Conservation (phyloP, 2,797 vertebrate species). For the Halcyon chelicuti region DNA sequence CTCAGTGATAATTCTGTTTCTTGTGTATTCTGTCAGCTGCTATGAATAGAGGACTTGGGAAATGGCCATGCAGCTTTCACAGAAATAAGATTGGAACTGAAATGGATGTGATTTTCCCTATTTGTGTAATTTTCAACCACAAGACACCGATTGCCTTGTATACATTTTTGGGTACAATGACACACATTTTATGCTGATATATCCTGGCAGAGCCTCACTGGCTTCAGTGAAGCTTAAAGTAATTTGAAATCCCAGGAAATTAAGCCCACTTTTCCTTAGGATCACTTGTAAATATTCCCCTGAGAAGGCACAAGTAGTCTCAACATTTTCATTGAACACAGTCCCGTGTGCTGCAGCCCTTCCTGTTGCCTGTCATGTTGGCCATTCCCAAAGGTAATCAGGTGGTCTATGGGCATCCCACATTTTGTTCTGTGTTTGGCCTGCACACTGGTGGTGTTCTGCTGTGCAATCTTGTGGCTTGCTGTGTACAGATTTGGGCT, state of each 20-base stretch:
- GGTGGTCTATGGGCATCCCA: conserved; percentile 41
- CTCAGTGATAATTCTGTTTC: not conserved
- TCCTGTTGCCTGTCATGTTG: not conserved
- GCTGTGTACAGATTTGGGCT: conserved; percentile 55
- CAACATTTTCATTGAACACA: not conserved
- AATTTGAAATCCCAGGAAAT: not conserved
- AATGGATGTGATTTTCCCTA: not conserved
- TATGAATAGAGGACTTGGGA: not conserved
- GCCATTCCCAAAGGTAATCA: conserved; percentile 22
- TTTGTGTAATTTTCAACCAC: not conserved
- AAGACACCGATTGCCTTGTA: not conserved
- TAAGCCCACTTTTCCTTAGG: not conserved
- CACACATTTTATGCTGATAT: not conserved
- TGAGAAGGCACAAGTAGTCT: not conserved
- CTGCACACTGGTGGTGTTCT: conserved; percentile 15
- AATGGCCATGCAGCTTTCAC: not conserved
- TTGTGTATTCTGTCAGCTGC: not conserved
- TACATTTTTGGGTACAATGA: not conserved
- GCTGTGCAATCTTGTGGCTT: conserved; percentile 56
- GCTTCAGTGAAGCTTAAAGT: not conserved
- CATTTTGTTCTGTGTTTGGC: not conserved
- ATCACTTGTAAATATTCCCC: not conserved
- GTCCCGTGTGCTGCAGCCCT: not conserved
- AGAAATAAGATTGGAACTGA: not conserved
- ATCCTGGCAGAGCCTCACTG: not conserved